Evolutionary conservation across 2,797 vertebrate genomes (phyloP).

Genomic region (Botia kubotai): DNA sequence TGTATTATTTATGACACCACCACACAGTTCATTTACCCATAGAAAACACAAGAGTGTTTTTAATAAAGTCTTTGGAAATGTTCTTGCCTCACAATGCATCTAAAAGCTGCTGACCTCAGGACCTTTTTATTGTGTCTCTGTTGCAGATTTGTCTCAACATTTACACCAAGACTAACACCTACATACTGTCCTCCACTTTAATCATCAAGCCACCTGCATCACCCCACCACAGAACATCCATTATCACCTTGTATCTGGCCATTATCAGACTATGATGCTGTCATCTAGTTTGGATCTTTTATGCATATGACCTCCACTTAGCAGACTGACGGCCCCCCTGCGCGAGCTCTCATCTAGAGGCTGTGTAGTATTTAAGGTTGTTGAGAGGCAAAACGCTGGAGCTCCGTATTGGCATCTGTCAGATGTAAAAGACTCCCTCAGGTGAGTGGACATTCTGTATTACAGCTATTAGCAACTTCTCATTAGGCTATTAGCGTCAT

Average conservation of each 20-base stretch:
- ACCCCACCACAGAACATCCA: slow-evolving; percentile 50
- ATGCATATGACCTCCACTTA: slow-evolving; percentile 46
- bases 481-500: slow-evolving; percentile 52
- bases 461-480: slow-evolving; percentile 57
- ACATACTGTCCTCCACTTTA: slow-evolving; percentile 21
- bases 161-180: slow-evolving; percentile 14
- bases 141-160: slow-evolving; percentile 7
- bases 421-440: slow-evolving; percentile 52
- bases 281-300: slow-evolving; percentile 35
- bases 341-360: slow-evolving; percentile 39
- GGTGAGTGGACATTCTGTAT: slow-evolving; percentile 43
- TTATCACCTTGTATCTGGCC: slow-evolving; percentile 49
- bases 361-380: slow-evolving; percentile 52
- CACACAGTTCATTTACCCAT: background rate
- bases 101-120: slow-evolving; percentile 26
- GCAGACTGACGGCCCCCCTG: slow-evolving; percentile 37
- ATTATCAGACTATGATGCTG: slow-evolving; percentile 42
- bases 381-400: slow-evolving; percentile 31
- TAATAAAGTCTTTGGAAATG: slow-evolving; percentile 19
- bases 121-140: slow-evolving; percentile 3
- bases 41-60: background rate
- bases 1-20: background rate
- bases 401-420: slow-evolving; percentile 53
- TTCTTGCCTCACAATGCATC: background rate
- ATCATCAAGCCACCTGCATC: slow-evolving; percentile 46